Evolutionary conservation across 92 coral and sea anemone genomes (phyloP).

Genomic region (Zoanthus sociatus): DNA sequence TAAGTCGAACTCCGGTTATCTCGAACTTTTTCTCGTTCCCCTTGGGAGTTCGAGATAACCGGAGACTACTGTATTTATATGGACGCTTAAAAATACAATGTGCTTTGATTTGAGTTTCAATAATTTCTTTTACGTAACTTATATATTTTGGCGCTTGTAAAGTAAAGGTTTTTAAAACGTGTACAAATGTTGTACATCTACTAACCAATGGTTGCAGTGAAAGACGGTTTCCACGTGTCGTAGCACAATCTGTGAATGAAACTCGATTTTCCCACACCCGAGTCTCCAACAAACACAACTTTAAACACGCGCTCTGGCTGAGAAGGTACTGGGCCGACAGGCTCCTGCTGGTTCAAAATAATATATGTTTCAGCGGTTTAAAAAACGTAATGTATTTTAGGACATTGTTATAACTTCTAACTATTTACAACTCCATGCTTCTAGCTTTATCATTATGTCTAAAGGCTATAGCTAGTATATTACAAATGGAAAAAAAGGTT

Average conservation of each 20-base stretch:
- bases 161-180: background rate
- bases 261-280: conserved; percentile 98
- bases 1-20: too few relatives aligned
- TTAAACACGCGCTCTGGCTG: conserved; percentile 91
- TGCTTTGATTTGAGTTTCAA: too few relatives aligned
- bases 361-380: background rate
- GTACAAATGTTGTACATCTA: background rate
- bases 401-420: too few relatives aligned
- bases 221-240: conserved; percentile 96
- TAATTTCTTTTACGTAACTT: background rate
- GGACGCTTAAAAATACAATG: too few relatives aligned
- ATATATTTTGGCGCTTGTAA: background rate
- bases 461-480: too few relatives aligned
- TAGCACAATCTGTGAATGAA: conserved; percentile 95
- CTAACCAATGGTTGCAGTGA: conserved; percentile 98
- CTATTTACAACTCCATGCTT: too few relatives aligned
- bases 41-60: too few relatives aligned
- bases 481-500: too few relatives aligned
- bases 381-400: background rate
- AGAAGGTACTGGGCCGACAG: conserved; percentile 30
- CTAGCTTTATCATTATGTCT: too few relatives aligned
- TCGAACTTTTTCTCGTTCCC: too few relatives aligned
- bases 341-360: conserved; percentile 46
- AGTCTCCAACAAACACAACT: conserved; percentile 95
- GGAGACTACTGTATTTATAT: too few relatives aligned